These are phyloP conservation scores for Scaeva pyrastri DNA, from an alignment of 2,888 invertebrate species.

Conservation along the genomic window DNA sequence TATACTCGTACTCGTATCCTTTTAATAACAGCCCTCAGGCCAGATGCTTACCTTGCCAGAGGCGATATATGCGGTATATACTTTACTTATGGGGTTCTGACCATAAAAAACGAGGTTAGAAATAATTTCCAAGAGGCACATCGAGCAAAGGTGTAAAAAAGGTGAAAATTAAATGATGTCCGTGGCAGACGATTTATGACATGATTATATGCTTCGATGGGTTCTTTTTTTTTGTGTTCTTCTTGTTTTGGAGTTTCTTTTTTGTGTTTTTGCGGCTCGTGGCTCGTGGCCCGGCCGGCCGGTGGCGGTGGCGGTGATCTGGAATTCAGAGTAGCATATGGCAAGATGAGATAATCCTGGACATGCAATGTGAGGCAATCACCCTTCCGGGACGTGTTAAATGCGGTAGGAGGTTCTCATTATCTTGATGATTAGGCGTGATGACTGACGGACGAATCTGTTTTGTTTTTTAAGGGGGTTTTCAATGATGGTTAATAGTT, in stretches of 20 bases:
- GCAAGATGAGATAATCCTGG: conserved; percentile 72
- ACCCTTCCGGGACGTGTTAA: conserved; percentile 65
- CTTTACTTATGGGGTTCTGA: conserved; percentile 25
- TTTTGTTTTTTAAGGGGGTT: neutral
- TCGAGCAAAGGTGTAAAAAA: conserved; percentile 70
- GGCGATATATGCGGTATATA: neutral
- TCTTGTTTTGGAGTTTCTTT: too few species aligned
- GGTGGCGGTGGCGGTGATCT: too few species aligned
- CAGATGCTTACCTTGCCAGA: conserved; percentile 48
- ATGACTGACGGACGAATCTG: conserved; percentile 69
- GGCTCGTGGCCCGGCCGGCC: conserved; percentile 49
- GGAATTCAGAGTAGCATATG: conserved; percentile 60
- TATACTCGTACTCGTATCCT: too few species aligned
- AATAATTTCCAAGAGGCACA: conserved; percentile 21
- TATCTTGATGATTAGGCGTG: conserved; percentile 64
- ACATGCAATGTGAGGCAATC: conserved; percentile 23
- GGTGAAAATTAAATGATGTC: conserved; percentile 74
- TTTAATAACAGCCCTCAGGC: conserved; percentile 29
- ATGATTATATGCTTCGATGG: conserved; percentile 72
- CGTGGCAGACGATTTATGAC: conserved; percentile 74
- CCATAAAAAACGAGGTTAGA: conserved; percentile 56
- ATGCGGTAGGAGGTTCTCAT: conserved; percentile 65
- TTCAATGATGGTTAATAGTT: neutral
- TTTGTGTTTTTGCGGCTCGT: conserved; percentile 1
- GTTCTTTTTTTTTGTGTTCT: conserved; percentile 37